phyloP scores from a whole-genome alignment of 1,140 invertebrate species.

The Himalopsyche phryganea region DNA sequence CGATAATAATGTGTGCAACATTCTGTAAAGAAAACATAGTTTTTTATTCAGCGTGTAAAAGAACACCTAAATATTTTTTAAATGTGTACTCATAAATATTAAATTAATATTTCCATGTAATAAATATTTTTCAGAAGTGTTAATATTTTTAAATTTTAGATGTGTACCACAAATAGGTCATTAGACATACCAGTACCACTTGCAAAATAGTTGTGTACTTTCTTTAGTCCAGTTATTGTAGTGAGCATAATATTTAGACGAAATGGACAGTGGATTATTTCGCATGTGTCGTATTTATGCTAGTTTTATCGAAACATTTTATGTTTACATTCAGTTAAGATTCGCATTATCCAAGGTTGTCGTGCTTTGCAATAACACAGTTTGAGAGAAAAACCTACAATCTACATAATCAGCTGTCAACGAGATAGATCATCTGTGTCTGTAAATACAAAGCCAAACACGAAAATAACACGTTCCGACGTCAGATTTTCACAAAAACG shows the following conservation, averaged over 20 bases:
- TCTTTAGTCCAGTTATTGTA: slow-evolving; percentile 27
- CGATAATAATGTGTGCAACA: too few relatives aligned
- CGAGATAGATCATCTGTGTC: slow-evolving; percentile 54
- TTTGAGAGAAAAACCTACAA: slow-evolving; percentile 47
- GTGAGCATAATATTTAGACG: slow-evolving; percentile 21
- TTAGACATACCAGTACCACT: slow-evolving; percentile 25
- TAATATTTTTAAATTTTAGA: slow-evolving; percentile 7
- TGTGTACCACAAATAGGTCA: slow-evolving; percentile 24
- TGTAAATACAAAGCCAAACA: slow-evolving; percentile 54
- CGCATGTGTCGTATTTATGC: slow-evolving; percentile 11
- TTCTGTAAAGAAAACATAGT: too few relatives aligned
- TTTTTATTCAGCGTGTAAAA: too few relatives aligned
- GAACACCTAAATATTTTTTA: too few relatives aligned
- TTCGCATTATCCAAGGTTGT: slow-evolving; percentile 21
- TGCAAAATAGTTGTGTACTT: slow-evolving; percentile 28
- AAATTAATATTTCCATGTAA: slow-evolving; percentile 5
- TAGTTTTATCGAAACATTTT: slow-evolving; percentile 11
- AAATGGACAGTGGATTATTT: slow-evolving; percentile 22
- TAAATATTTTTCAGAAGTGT: slow-evolving; percentile 10
- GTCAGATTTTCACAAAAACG: slow-evolving; percentile 35
- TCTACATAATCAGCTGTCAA: slow-evolving; percentile 57
- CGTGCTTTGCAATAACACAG: slow-evolving; percentile 20
- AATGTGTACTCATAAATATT: slow-evolving; percentile 9
- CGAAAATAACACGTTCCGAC: slow-evolving; percentile 50
- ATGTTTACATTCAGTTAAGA: slow-evolving; percentile 24